Evolutionary conservation across 2,888 invertebrate species (phyloP).

Genomic region (Adineta ricciae): DNA sequence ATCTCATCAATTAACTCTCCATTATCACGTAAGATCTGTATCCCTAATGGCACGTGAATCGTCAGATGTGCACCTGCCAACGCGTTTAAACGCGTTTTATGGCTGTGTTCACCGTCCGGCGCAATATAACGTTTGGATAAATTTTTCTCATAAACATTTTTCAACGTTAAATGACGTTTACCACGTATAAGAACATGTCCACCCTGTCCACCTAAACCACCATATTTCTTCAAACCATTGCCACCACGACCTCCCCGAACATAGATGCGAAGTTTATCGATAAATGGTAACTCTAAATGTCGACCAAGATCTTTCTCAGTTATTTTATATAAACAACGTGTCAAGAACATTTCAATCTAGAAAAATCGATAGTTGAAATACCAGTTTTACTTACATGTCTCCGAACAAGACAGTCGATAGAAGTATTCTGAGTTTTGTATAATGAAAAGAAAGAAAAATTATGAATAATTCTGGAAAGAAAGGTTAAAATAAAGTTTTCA

Average conservation of each 20-base stretch:
- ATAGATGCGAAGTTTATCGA: constrained; percentile 69
- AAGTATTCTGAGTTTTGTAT: neutral
- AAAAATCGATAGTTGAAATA: too few relatives aligned
- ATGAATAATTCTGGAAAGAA: neutral
- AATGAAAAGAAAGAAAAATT: neutral
- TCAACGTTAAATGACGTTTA: constrained; percentile 41
- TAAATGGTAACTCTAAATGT: constrained; percentile 3
- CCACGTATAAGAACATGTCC: constrained; percentile 66
- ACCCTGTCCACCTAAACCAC: constrained; percentile 78
- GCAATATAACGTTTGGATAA: constrained; percentile 60
- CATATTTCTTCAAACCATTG: constrained; percentile 66
- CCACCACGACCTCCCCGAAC: constrained; percentile 76
- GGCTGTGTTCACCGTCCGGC: constrained; percentile 65
- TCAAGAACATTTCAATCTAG: neutral
- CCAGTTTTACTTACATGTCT: too few relatives aligned
- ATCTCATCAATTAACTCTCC: constrained; percentile 62
- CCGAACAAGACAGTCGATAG: too few relatives aligned
- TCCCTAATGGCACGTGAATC: constrained; percentile 66
- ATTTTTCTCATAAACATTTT: constrained; percentile 48
- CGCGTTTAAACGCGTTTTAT: constrained; percentile 38
- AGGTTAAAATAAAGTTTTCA: neutral
- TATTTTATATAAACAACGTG: neutral
- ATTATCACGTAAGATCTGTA: constrained; percentile 63
- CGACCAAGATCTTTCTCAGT: neutral
- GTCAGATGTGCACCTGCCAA: constrained; percentile 22